These are phyloP conservation scores for Enteromius fasciolatus DNA, from an alignment of 2,797 vertebrate species.

Conservation along the genomic window DNA sequence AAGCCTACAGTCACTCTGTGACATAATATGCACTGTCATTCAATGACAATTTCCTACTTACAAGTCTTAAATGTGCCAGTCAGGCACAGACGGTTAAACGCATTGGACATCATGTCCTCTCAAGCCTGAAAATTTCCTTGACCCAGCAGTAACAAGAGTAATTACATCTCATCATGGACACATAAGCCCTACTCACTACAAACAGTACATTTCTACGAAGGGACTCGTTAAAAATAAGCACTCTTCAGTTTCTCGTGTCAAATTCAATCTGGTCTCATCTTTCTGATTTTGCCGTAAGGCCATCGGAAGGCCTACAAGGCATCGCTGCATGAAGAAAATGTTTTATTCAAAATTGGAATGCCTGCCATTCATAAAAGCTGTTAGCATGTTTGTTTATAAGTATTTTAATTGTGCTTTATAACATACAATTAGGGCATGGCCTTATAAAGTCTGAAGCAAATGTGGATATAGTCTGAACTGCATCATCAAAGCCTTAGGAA, in stretches of 20 bases:
- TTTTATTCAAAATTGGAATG: not conserved
- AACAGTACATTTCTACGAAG: constrained; percentile 1
- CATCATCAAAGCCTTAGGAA: constrained; percentile 3
- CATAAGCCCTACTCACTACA: constrained; percentile 1
- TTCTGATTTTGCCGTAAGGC: not conserved
- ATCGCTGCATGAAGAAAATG: not conserved
- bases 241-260: not conserved
- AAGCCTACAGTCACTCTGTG: constrained; percentile 48
- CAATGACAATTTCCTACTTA: constrained; percentile 44
- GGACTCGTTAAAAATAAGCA: not conserved
- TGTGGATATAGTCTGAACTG: constrained; percentile 10
- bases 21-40: constrained; percentile 59
- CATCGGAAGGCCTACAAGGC: not conserved
- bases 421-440: not conserved
- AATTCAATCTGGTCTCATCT: not conserved
- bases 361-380: not conserved
- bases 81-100: constrained; percentile 36
- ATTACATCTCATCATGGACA: constrained; percentile 16
- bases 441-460: not conserved
- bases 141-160: constrained; percentile 31
- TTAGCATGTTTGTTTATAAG: not conserved
- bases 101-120: constrained; percentile 43
- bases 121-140: constrained; percentile 33
- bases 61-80: constrained; percentile 45
- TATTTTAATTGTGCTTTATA: constrained; percentile 4